Conservation (phyloP, 1,140 invertebrate species). For the Hydropsyche tenuis region DNA sequence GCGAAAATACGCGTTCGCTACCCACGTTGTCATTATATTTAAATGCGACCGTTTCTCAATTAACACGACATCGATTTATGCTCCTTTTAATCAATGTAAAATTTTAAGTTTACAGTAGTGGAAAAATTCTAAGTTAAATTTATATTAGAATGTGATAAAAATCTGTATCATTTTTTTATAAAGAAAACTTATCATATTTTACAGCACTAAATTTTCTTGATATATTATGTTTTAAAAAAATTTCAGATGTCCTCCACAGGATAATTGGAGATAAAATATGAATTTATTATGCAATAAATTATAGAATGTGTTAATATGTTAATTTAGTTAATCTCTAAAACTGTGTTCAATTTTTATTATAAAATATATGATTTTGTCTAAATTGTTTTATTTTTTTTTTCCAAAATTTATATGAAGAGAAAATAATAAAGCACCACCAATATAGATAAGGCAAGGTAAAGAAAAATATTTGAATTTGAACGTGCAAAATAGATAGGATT, state of each 20-base stretch:
- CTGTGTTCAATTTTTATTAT: not conserved
- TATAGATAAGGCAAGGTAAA: no score
- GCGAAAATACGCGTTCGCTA: not conserved
- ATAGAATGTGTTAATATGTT: not conserved
- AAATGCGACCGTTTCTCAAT: constrained; percentile 15
- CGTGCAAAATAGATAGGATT: constrained; percentile 7
- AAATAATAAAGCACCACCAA: not conserved
- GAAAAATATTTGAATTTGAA: not conserved
- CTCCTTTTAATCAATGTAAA: not conserved
- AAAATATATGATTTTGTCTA: not conserved
- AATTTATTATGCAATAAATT: not conserved
- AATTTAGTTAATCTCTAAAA: not conserved
- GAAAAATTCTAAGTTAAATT: not conserved
- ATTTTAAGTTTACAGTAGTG: no score
- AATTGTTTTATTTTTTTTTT: not conserved
- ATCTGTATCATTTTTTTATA: not conserved
- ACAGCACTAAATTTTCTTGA: not conserved
- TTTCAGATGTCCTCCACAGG: constrained; percentile 40
- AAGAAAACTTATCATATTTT: not conserved
- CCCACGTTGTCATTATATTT: constrained; percentile 19
- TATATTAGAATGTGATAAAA: not conserved
- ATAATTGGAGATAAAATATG: constrained; percentile 41
- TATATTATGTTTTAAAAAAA: no score
- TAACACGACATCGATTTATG: constrained; percentile 19
- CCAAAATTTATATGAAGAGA: no score